Evolutionary conservation across 92 coral and sea anemone genomes (phyloP), one percentile per base, ranked within the genome.

Genomic region (Bergia puertoricense): DNA sequence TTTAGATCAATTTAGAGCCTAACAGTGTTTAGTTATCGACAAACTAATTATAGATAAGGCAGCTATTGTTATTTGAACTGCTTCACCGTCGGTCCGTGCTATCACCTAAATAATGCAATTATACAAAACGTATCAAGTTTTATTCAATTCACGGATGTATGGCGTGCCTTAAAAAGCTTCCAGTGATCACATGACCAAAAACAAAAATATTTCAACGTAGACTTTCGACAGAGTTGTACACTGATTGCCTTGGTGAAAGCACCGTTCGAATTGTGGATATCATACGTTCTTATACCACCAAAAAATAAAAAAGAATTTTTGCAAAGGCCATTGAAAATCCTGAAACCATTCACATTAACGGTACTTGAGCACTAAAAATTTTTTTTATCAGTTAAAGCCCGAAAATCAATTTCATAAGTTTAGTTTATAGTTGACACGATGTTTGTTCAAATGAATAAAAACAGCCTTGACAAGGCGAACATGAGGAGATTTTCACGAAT

Each of bases 151-250:
- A 77, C 81, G 8, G 81, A 77, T 77, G 43, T 16, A 44, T 77
- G 81, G 81, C 59, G 81, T 77, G 59, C 30, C 30, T 30, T 30
- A 30, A 43, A 77, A 77, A 77, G 81, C 81, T 77, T 77, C 37
- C 62, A 77, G 81, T 45, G 81, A 77, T 77, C 81, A 77, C 81
- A 77, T 77, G 65, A 77, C 65, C 81, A 77, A 77, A 77, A 42
- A 43, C 65, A 77, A 46, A 46, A 46, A 46, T 46, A 46, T 46
- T 46, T 2, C 5, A 46, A 77, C 65, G 11, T 77, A 77, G 81
- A 15, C 81, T 77, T 77, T 77, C 36, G 81, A 77, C 44, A 77
- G 30, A 30, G 81, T 77, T 77, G 59, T 80, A 80, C 68, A 80
- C 84, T 80, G 69, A 80, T 80, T 78, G 65, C 48, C 82, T 48